Evolutionary conservation across 1,140 invertebrate species (phyloP).

Genomic region (Rhyzopertha dominica): DNA sequence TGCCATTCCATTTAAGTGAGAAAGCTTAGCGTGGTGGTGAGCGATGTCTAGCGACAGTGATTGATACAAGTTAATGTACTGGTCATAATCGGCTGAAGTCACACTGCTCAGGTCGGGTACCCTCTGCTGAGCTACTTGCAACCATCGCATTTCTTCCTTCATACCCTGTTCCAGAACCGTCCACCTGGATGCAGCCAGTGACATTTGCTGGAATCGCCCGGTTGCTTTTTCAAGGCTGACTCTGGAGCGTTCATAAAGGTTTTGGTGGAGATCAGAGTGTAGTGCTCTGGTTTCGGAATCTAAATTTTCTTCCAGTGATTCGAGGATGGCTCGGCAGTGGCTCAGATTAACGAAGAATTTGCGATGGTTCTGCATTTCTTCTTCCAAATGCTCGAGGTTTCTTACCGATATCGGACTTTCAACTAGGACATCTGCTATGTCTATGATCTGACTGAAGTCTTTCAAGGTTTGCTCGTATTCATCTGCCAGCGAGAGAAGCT

Average conservation of each 20-base stretch:
- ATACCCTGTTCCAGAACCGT: conserved; percentile 72
- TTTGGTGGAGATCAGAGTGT: conserved; percentile 68
- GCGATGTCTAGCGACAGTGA: conserved; percentile 70
- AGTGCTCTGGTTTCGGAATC: conserved; percentile 70
- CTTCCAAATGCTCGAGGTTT: conserved; percentile 69
- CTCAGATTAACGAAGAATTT: conserved; percentile 85
- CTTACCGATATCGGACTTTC: conserved; percentile 68
- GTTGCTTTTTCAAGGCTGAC: conserved; percentile 72
- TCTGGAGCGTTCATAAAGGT: conserved; percentile 67
- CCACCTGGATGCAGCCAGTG: conserved; percentile 76
- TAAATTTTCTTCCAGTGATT: conserved; percentile 77
- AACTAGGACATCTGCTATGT: conserved; percentile 71
- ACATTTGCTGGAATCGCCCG: conserved; percentile 72
- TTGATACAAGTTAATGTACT: conserved; percentile 78
- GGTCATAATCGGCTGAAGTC: conserved; percentile 73
- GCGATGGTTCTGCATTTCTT: conserved; percentile 82
- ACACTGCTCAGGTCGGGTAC: conserved; percentile 72
- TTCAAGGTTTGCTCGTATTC: conserved; percentile 82
- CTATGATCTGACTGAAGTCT: conserved; percentile 78
- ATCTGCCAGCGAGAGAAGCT: conserved; percentile 66
- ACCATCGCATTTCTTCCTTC: conserved; percentile 75
- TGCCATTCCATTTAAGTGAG: conserved; percentile 65
- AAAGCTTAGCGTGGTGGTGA: conserved; percentile 69
- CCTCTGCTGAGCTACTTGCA: conserved; percentile 72
- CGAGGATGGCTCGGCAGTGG: conserved; percentile 75